Conservation (phyloP, 92 coral and sea anemone genomes). For the Galaxea fascicularis region DNA sequence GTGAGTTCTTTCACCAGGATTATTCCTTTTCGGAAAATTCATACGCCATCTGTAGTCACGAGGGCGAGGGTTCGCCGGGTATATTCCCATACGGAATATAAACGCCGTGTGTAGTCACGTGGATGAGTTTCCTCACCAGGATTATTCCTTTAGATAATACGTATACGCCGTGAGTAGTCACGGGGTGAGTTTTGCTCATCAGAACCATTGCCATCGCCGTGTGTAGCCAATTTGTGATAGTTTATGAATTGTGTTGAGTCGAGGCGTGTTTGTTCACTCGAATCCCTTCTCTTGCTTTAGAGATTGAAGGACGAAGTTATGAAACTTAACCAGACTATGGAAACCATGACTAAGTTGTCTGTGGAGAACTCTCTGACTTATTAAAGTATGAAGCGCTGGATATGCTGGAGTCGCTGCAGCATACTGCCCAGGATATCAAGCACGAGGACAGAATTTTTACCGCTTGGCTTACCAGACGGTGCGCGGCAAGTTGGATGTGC, state of each 20-base stretch:
- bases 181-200: not conserved
- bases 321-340: no score
- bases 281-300: not conserved
- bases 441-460: slow-evolving; percentile 26
- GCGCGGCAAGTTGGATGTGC: slow-evolving; percentile 16
- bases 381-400: not conserved
- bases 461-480: slow-evolving; percentile 46
- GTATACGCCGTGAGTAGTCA: not conserved
- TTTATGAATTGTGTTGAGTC: not conserved
- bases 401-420: slow-evolving; percentile 30
- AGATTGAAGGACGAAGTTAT: not conserved
- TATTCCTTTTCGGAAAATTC: not conserved
- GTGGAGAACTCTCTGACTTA: not conserved
- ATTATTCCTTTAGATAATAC: not conserved
- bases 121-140: not conserved
- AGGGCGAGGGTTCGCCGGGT: not conserved
- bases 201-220: no score
- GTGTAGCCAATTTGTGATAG: not conserved
- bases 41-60: slow-evolving; percentile 11
- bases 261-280: not conserved
- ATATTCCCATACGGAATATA: not conserved
- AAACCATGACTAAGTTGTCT: not conserved
- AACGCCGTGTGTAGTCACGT: not conserved
- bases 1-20: not conserved
- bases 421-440: slow-evolving; percentile 18